phyloP scores from a whole-genome alignment of 2,797 vertebrate genomes.

The Typhlichthys eigenmanni region DNA sequence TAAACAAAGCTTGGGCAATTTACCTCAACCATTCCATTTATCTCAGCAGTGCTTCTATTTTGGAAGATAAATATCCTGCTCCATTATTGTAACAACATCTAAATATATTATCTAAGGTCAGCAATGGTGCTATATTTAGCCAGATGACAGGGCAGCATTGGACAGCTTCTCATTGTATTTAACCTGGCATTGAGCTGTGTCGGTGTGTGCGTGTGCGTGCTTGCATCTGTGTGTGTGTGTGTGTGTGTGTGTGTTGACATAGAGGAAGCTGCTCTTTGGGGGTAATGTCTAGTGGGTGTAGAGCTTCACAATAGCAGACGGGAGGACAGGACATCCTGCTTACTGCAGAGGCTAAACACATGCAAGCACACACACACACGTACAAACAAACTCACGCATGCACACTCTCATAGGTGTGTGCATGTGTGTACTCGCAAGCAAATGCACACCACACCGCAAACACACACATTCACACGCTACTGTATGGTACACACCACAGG shows the following conservation, averaged over 20 bases:
- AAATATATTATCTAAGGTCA: conserved; percentile 35
- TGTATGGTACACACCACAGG: conserved; percentile 10
- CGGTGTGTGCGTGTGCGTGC: conserved; percentile 22
- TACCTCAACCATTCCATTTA: too few relatives aligned
- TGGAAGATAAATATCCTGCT: conserved; percentile 53
- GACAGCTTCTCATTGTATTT: conserved; percentile 64
- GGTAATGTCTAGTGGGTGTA: conserved; percentile 61
- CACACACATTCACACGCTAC: neutral
- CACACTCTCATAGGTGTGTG: neutral
- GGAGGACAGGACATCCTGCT: conserved; percentile 77
- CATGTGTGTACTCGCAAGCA: neutral
- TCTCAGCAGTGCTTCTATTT: conserved; percentile 38
- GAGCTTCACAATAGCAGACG: conserved; percentile 64
- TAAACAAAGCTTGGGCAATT: too few relatives aligned
- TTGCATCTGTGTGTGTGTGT: conserved; percentile 7
- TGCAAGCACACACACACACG: conserved; percentile 10
- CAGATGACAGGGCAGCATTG: conserved; percentile 57
- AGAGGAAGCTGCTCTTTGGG: conserved; percentile 63
- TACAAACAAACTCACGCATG: neutral
- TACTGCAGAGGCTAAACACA: conserved; percentile 37
- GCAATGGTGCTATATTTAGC: conserved; percentile 63
- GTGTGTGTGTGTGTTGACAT: conserved; percentile 45
- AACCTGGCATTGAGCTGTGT: conserved; percentile 52
- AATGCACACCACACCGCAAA: neutral
- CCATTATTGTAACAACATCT: conserved; percentile 56